Evolutionary conservation across 2,797 vertebrate genomes (phyloP).

Genomic region (Xiphophorus birchmanni): DNA sequence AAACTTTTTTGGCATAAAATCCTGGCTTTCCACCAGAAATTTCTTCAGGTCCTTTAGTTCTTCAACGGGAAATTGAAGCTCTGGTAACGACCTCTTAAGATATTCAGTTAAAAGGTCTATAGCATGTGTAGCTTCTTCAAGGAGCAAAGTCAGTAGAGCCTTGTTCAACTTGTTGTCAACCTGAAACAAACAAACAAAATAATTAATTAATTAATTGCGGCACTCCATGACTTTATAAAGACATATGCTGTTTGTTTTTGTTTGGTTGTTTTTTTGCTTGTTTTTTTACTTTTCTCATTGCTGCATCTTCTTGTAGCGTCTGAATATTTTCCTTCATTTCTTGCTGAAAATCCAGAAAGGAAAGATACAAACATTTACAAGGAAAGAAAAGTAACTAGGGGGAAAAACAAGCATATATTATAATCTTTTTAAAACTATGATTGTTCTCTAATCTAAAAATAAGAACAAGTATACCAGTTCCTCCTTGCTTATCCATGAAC

Average conservation of each 20-base stretch:
- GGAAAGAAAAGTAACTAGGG: background rate
- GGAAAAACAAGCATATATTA: background rate
- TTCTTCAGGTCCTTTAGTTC: background rate
- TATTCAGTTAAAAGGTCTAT: background rate
- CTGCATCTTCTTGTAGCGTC: slow-evolving; percentile 2
- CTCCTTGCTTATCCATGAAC: background rate
- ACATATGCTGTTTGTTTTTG: background rate
- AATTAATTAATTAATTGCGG: background rate
- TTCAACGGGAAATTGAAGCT: background rate
- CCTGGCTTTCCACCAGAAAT: background rate
- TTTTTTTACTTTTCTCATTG: background rate
- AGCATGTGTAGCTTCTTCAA: background rate
- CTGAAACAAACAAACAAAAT: background rate
- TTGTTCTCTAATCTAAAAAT: background rate
- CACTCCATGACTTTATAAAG: background rate
- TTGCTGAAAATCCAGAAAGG: background rate
- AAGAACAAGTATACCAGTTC: background rate
- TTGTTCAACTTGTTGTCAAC: background rate
- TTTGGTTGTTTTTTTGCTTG: background rate
- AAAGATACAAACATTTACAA: background rate
- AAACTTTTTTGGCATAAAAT: background rate
- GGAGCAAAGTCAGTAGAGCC: background rate
- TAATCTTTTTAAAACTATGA: background rate
- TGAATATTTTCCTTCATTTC: slow-evolving; percentile 5
- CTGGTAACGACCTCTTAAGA: background rate